A percentile compares a stretch with the other conserved stretches of the same genome.
Conservation (phyloP, 2,888 invertebrate genomes). For the Dilophus febrilis region DNA sequence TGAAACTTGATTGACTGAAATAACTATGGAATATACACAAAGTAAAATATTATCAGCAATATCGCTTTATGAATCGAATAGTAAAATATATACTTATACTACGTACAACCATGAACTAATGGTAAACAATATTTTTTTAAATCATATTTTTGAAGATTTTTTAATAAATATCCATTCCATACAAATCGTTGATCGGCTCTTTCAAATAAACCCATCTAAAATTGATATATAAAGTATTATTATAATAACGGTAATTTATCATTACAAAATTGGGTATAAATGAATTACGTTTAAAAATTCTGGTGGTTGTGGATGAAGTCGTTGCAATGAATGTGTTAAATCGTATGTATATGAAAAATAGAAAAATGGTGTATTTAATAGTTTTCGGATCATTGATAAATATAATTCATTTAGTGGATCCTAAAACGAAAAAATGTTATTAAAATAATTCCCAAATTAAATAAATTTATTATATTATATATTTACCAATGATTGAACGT, state of each 20-base stretch:
- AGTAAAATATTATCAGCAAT: too few species aligned
- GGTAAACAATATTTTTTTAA: constrained; percentile 71
- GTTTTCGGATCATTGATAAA: constrained; percentile 65
- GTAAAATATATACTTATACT: too few species aligned
- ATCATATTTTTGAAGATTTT: constrained; percentile 57
- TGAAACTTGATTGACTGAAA: constrained; percentile 61
- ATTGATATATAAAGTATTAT: constrained; percentile 15
- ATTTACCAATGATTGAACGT: constrained; percentile 37
- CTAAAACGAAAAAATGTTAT: constrained; percentile 24
- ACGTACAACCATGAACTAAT: constrained; percentile 81
- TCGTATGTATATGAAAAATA: constrained; percentile 94
- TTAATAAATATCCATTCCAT: constrained; percentile 78
- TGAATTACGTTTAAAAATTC: constrained; percentile 59
- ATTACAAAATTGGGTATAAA: not conserved
- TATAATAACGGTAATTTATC: constrained; percentile 1
- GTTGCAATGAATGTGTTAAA: constrained; percentile 78
- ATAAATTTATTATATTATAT: constrained; percentile 2
- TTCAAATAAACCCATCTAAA: constrained; percentile 52
- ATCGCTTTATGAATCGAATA: too few species aligned
- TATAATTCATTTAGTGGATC: constrained; percentile 70
- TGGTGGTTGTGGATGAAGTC: constrained; percentile 65
- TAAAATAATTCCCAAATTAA: constrained; percentile 9
- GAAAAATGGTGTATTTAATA: constrained; percentile 67
- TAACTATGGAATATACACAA: too few species aligned
- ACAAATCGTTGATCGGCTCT: constrained; percentile 78